A percentile compares a stretch with the other conserved stretches of the same genome.
phyloP scores from a whole-genome alignment of 2,888 invertebrate genomes.

The Harpalus rubripes region DNA sequence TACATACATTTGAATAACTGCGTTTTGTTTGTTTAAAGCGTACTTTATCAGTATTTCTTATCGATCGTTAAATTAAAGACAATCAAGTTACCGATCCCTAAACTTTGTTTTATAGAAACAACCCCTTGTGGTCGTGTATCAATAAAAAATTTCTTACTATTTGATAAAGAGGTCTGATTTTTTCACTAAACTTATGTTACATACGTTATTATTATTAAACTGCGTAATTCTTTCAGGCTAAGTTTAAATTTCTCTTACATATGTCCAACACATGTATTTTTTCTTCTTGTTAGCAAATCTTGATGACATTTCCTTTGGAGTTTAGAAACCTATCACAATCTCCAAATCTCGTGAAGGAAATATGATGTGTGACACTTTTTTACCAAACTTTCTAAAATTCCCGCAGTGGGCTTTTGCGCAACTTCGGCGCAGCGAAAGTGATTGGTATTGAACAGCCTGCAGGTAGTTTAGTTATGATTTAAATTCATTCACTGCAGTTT shows the following conservation, averaged over 20 bases:
- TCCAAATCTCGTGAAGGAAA: slow-evolving; percentile 30
- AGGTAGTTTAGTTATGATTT: slow-evolving; percentile 8
- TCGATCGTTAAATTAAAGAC: too few species aligned
- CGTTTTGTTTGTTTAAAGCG: too few species aligned
- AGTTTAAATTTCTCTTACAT: not conserved
- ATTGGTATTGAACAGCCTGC: slow-evolving; percentile 16
- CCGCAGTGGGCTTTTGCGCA: slow-evolving; percentile 16
- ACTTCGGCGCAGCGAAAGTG: slow-evolving; percentile 12
- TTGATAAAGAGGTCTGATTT: too few species aligned
- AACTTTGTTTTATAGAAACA: too few species aligned
- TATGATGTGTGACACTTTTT: slow-evolving; percentile 53
- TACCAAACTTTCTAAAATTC: slow-evolving; percentile 43
- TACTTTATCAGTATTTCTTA: too few species aligned
- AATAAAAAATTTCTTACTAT: too few species aligned
- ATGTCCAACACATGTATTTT: not conserved
- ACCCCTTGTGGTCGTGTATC: too few species aligned
- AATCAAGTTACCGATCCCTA: too few species aligned
- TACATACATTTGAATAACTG: too few species aligned
- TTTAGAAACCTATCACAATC: slow-evolving; percentile 16
- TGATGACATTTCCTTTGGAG: slow-evolving; percentile 10
- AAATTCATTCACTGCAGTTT: not conserved
- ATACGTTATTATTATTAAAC: too few species aligned
- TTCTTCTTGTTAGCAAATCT: slow-evolving; percentile 11
- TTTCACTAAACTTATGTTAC: too few species aligned
- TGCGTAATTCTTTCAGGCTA: not conserved